These are phyloP conservation scores for Rousettus madagascariensis DNA, from an alignment of 2,797 vertebrate genomes.

Conservation along the genomic window DNA sequence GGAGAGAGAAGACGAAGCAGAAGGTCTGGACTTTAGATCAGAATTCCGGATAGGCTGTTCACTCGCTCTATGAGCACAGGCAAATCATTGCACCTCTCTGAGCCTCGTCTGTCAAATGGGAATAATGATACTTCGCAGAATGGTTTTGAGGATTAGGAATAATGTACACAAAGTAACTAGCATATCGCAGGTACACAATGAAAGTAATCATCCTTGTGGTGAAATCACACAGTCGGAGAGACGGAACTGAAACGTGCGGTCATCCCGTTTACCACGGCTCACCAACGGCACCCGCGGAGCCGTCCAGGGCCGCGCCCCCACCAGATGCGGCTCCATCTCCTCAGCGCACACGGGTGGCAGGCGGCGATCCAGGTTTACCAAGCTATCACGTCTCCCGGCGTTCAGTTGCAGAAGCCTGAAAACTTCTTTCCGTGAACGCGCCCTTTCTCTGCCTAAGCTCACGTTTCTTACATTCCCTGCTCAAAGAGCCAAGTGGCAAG, in stretches of 20 bases:
- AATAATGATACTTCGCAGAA: background rate
- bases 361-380: background rate
- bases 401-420: background rate
- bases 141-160: constrained; percentile 22
- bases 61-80: background rate
- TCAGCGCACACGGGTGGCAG: background rate
- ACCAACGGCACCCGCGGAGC: background rate
- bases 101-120: constrained; percentile 28
- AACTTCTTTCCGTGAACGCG: background rate
- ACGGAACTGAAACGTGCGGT: background rate
- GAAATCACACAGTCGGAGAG: background rate
- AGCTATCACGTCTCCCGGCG: background rate
- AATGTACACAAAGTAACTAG: background rate
- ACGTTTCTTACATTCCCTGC: constrained; percentile 30
- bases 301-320: background rate
- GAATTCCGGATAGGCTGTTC: background rate
- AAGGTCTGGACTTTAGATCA: background rate
- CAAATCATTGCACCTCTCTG: background rate
- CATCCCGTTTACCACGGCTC: background rate
- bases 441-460: background rate
- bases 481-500: constrained; percentile 4
- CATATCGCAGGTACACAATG: background rate
- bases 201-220: background rate
- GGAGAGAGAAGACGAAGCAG: background rate
- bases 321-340: background rate